Base-by-base conservation (phyloP, 2,797 vertebrate species). In the Cygnus olor region DNA sequence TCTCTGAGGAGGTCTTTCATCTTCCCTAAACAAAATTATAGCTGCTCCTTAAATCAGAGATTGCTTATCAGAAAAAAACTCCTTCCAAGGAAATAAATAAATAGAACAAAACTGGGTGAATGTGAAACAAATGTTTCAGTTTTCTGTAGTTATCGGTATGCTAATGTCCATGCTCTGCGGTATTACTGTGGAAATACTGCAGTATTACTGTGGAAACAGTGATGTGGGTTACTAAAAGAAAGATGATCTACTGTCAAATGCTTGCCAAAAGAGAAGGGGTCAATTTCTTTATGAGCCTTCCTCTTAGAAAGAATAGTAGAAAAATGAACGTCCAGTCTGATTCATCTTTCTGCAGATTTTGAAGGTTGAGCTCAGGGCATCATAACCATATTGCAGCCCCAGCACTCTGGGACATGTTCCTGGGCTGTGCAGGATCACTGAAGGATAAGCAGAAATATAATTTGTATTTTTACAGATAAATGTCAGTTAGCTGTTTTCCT, bases 1-100 rank as follows among this genome's bases (percentile, higher is more conserved):
- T 96, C 95, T 97, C 96, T 83, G 88, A 97, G 95, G 96, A 95
- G 95, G 96, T 95, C 96, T 97, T 95, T 96, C 76, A 94, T 95
- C 93, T 93, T 94, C 91, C 88, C 90, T 87, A 94, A 94, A 95
- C 80, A 96, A 94, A 95, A 94, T 95, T 93, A 94, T 93, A 94
- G 69, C 61, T 80, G 72, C 92, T 96, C 74, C 85, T 91, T 91
- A 95, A 94, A 49, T 95, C 65, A 89, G 90, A 96, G 95, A 97
- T 96, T 87, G 58, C 93, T 96, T 97, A 97, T 97, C 96, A 96
- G 89, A 54, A 93, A 90, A 93, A 3, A 80, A 65, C 88, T 92
- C 79, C 76, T 92, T 93, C 65, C 63, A 89, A 90, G 95, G 1
- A 90, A 91, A 90, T 21, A 76, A 89, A 94, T 82, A 92, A 77